Percentiles rank a stretch among this genome's conserved stretches.
phyloP scores from a whole-genome alignment of 2,113 vertebrate genomes.

The Seriola dumerili region DNA sequence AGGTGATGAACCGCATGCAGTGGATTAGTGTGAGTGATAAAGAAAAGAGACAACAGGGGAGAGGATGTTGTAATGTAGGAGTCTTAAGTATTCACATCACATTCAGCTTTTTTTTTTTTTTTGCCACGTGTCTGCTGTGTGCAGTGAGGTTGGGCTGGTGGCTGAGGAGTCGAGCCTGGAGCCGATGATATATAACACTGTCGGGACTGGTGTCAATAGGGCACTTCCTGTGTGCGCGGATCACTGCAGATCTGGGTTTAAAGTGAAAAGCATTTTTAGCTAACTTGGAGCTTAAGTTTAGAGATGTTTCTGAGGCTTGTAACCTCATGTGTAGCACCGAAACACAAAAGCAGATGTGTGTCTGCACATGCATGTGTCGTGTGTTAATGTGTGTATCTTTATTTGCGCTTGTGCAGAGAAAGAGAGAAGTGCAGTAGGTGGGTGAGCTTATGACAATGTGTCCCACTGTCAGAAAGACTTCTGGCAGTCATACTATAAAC shows the following conservation, averaged over 20 bases:
- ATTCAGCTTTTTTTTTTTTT: slow-evolving; percentile 1
- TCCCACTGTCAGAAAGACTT: slow-evolving; percentile 2
- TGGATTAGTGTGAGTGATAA: slow-evolving; percentile 74
- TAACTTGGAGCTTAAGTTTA: not conserved
- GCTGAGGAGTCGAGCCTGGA: slow-evolving; percentile 8
- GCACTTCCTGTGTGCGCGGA: slow-evolving; percentile 38
- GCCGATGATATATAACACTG: slow-evolving; percentile 49
- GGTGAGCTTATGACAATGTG: slow-evolving; percentile 7
- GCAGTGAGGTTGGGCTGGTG: slow-evolving; percentile 4
- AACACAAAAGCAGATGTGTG: slow-evolving; percentile 12
- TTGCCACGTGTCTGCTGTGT: slow-evolving; percentile 56
- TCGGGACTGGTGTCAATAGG: slow-evolving; percentile 52
- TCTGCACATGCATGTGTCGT: not conserved
- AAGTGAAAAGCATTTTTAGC: slow-evolving; percentile 27
- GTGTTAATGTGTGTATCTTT: not conserved
- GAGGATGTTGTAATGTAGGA: slow-evolving; percentile 8
- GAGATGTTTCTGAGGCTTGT: not conserved
- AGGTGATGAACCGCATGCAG: slow-evolving; percentile 1
- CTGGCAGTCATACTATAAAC: slow-evolving; percentile 14
- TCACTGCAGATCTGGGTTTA: slow-evolving; percentile 22
- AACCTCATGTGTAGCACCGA: not conserved
- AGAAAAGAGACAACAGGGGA: slow-evolving; percentile 63
- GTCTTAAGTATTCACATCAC: not conserved
- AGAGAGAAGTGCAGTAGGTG: not conserved
- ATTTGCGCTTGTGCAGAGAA: not conserved